phyloP scores from a whole-genome alignment of 2,888 invertebrate genomes.

The Campaea margaritaria region DNA sequence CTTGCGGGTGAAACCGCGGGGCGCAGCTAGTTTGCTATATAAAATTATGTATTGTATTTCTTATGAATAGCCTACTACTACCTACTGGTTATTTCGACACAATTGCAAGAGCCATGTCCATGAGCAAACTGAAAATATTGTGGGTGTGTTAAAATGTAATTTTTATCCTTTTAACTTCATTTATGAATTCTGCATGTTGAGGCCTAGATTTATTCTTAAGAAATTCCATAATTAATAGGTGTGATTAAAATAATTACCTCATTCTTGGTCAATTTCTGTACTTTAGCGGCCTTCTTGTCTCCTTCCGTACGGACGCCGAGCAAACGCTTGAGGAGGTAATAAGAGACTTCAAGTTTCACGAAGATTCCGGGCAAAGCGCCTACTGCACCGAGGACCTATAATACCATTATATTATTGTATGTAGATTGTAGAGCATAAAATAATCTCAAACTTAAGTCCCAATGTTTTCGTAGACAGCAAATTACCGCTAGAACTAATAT shows the following conservation, averaged over 20 bases:
- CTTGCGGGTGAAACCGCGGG: too few relatives aligned
- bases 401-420: background rate
- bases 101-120: too few relatives aligned
- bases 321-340: slow-evolving; percentile 97
- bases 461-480: too few relatives aligned
- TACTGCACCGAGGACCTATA: slow-evolving; percentile 95
- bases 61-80: too few relatives aligned
- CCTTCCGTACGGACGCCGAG: slow-evolving; percentile 99
- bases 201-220: too few relatives aligned
- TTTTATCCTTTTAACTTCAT: background rate
- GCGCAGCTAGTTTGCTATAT: background rate
- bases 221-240: background rate
- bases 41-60: too few relatives aligned
- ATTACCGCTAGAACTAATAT: too few relatives aligned
- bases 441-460: background rate
- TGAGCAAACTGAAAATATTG: background rate
- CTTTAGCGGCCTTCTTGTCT: slow-evolving; percentile 99
- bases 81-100: too few relatives aligned
- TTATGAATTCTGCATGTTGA: too few relatives aligned
- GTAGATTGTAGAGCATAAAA: slow-evolving; percentile 1
- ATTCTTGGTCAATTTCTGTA: slow-evolving; percentile 95
- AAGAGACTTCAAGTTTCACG: slow-evolving; percentile 99
- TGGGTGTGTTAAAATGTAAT: background rate
- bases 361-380: slow-evolving; percentile 98
- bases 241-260: slow-evolving; percentile 86